Conservation (phyloP, 2,113 vertebrate genomes). For the Spilogale gracilis region DNA sequence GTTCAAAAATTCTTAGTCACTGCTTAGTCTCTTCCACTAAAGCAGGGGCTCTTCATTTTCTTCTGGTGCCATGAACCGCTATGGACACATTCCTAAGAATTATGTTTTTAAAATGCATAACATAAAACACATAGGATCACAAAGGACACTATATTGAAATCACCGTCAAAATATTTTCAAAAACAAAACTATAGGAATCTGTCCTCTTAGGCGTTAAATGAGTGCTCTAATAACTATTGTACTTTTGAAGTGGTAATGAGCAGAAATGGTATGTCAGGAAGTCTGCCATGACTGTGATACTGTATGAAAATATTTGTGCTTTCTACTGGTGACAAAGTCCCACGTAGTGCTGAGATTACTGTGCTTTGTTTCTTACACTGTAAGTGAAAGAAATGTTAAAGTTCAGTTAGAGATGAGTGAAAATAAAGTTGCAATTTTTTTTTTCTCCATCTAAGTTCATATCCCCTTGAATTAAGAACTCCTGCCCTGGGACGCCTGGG, state of each 20-base stretch:
- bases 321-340: conserved; percentile 47
- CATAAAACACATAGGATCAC: conserved; percentile 33
- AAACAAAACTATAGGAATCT: conserved; percentile 54
- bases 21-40: conserved; percentile 40
- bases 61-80: neutral
- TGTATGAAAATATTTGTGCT: conserved; percentile 42
- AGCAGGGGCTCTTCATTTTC: conserved; percentile 20
- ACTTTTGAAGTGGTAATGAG: conserved; percentile 42
- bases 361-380: conserved; percentile 16
- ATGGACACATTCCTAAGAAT: neutral
- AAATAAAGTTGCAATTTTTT: conserved; percentile 54
- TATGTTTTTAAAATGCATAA: conserved; percentile 29
- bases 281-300: neutral
- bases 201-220: conserved; percentile 49
- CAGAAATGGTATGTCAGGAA: conserved; percentile 57
- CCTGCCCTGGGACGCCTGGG: neutral
- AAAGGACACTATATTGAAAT: conserved; percentile 22
- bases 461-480: conserved; percentile 28
- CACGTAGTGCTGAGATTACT: neutral
- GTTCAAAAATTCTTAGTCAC: conserved; percentile 57
- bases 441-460: neutral
- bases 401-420: conserved; percentile 56
- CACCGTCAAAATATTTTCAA: conserved; percentile 27
- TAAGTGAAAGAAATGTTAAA: conserved; percentile 55
- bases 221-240: conserved; percentile 35